Conservation (phyloP, 2,113 vertebrate genomes). For the Malurus alboscapulatus region DNA sequence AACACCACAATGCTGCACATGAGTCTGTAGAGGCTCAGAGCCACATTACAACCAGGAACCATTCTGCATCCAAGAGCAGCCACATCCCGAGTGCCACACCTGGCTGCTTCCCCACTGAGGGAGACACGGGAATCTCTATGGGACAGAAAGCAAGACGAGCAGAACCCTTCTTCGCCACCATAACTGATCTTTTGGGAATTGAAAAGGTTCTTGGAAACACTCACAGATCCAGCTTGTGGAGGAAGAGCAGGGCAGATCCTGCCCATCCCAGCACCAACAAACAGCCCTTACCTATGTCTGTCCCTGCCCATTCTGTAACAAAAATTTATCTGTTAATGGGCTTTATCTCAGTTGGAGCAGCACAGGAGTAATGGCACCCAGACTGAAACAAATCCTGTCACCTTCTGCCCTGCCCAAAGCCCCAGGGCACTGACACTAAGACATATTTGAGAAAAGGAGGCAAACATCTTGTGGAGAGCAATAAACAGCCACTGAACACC, state of each 20-base stretch:
- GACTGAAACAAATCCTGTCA: neutral
- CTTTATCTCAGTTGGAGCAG: neutral
- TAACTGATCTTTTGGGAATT: rapidly evolving
- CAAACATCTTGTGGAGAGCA: neutral
- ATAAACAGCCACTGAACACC: neutral
- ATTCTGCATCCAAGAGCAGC: neutral
- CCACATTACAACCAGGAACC: neutral
- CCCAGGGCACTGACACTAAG: neutral
- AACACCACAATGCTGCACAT: neutral
- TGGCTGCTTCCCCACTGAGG: neutral
- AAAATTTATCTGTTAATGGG: neutral
- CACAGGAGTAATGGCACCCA: neutral
- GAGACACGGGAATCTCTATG: neutral
- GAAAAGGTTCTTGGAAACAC: neutral
- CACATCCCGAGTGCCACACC: neutral
- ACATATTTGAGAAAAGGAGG: neutral
- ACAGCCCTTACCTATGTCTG: neutral
- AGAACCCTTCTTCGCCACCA: neutral
- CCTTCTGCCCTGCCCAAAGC: neutral
- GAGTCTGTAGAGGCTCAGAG: neutral
- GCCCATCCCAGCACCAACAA: neutral
- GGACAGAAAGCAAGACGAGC: neutral
- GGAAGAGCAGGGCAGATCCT: neutral
- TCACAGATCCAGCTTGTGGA: rapidly evolving
- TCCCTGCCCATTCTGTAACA: neutral